These are phyloP conservation scores for Chromis chromis DNA, from an alignment of 2,797 vertebrate species.

Conservation along the genomic window DNA sequence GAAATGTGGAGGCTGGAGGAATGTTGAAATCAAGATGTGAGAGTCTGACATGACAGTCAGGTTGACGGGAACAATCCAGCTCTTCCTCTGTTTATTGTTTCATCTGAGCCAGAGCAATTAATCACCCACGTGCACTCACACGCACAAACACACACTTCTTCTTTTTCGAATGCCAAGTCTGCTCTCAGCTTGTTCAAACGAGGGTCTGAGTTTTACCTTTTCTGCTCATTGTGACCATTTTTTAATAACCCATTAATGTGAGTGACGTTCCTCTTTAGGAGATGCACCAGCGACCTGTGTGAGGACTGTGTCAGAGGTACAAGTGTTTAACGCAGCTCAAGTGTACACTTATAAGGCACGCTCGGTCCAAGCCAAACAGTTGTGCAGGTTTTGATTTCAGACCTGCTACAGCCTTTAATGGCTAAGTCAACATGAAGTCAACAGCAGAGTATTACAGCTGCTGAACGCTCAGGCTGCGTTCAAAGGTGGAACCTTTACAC, in stretches of 20 bases:
- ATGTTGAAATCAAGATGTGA: slow-evolving; percentile 61
- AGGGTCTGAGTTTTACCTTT: not conserved
- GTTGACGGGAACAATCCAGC: slow-evolving; percentile 49
- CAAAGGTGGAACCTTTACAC: slow-evolving; percentile 57
- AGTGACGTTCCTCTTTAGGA: slow-evolving; percentile 37
- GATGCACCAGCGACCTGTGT: slow-evolving; percentile 45
- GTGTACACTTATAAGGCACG: slow-evolving; percentile 59
- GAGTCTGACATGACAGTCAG: slow-evolving; percentile 45
- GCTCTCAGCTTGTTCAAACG: not conserved
- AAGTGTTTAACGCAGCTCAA: slow-evolving; percentile 69
- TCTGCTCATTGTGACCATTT: slow-evolving; percentile 24
- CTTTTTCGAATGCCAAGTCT: not conserved
- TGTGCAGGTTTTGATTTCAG: slow-evolving; percentile 75
- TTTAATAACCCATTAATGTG: slow-evolving; percentile 12
- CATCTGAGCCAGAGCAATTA: slow-evolving; percentile 58
- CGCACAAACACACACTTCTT: slow-evolving; percentile 17
- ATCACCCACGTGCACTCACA: slow-evolving; percentile 42
- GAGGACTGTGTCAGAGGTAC: slow-evolving; percentile 52
- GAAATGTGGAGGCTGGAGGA: slow-evolving; percentile 32
- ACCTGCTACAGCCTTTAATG: slow-evolving; percentile 75
- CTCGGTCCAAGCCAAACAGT: slow-evolving; percentile 74
- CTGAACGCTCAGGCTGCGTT: slow-evolving; percentile 50
- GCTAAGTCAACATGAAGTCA: slow-evolving; percentile 78
- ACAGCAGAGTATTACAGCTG: slow-evolving; percentile 67
- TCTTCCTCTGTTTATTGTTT: slow-evolving; percentile 76